These are phyloP conservation scores for Protosalanx chinensis DNA, from an alignment of 2,797 vertebrate genomes.

Conservation along the genomic window DNA sequence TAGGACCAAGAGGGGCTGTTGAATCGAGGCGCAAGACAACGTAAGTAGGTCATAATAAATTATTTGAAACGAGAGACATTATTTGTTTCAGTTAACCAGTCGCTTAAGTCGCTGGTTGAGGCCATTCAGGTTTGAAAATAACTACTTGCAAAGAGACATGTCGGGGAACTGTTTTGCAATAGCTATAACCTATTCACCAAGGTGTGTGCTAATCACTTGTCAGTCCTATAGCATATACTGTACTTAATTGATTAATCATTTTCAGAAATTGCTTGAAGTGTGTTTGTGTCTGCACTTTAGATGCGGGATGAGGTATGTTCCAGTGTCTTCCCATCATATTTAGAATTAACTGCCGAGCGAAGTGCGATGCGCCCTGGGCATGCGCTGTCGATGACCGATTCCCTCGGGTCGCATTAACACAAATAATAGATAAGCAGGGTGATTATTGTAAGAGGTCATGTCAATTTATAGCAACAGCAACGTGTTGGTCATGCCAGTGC, in stretches of 20 bases:
- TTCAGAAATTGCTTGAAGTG: too few species aligned
- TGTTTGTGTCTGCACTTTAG: too few species aligned
- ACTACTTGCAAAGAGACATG: not conserved
- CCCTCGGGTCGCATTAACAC: conserved; percentile 38
- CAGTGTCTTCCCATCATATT: conserved; percentile 27
- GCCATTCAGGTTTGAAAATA: not conserved
- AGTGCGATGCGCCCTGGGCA: conserved; percentile 53
- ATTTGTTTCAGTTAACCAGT: not conserved
- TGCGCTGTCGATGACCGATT: conserved; percentile 45
- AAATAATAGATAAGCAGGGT: conserved; percentile 37
- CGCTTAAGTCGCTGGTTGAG: not conserved
- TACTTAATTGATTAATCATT: too few species aligned
- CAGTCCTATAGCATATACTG: not conserved
- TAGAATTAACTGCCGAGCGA: conserved; percentile 40
- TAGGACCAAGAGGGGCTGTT: conserved; percentile 27
- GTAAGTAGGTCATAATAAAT: conserved; percentile 56
- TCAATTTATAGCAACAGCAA: conserved; percentile 18
- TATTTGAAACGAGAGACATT: not conserved
- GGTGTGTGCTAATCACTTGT: not conserved
- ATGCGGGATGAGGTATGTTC: not conserved
- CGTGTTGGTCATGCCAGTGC: not conserved
- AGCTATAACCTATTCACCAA: not conserved
- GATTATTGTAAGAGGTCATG: conserved; percentile 41
- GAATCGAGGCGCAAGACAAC: conserved; percentile 31
- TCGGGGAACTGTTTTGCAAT: not conserved